phyloP scores from a whole-genome alignment of 2,797 vertebrate genomes.

The Xenentodon cancila region DNA sequence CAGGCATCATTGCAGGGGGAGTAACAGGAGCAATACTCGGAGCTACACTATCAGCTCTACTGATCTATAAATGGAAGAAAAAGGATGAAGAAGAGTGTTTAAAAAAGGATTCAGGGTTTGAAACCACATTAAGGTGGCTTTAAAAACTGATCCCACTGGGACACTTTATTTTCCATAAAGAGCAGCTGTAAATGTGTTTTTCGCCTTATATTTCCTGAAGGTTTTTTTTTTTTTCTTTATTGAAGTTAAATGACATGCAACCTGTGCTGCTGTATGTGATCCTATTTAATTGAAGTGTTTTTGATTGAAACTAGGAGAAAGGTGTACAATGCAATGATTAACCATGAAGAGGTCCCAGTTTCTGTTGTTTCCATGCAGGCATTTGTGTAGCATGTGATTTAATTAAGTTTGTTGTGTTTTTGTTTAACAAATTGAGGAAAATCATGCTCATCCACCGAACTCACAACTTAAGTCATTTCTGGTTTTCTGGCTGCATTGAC shows the following conservation, averaged over 20 bases:
- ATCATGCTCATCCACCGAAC: too few species aligned
- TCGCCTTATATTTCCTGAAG: too few species aligned
- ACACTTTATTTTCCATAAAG: not conserved
- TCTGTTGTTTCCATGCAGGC: slow-evolving; percentile 2
- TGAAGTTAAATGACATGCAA: not conserved
- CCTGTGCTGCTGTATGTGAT: not conserved
- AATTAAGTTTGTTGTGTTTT: too few species aligned
- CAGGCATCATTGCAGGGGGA: slow-evolving; percentile 87
- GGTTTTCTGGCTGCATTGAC: too few species aligned
- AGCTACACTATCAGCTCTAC: slow-evolving; percentile 77
- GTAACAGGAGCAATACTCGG: slow-evolving; percentile 82
- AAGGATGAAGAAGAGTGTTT: slow-evolving; percentile 84
- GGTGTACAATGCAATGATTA: not conserved
- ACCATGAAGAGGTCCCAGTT: not conserved
- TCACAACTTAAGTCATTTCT: too few species aligned
- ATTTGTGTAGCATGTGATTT: slow-evolving; percentile 13
- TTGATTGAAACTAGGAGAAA: slow-evolving; percentile 5
- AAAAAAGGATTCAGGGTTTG: slow-evolving; percentile 75
- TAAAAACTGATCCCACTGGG: not conserved
- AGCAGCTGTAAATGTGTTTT: slow-evolving; percentile 10
- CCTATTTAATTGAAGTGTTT: slow-evolving; percentile 1
- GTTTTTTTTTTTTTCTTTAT: too few species aligned
- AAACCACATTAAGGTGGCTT: not conserved
- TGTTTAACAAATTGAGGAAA: too few species aligned
- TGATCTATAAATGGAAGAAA: slow-evolving; percentile 88